Base-by-base conservation (phyloP, 2,797 vertebrate species). In the Sebastes matsubarae region DNA sequence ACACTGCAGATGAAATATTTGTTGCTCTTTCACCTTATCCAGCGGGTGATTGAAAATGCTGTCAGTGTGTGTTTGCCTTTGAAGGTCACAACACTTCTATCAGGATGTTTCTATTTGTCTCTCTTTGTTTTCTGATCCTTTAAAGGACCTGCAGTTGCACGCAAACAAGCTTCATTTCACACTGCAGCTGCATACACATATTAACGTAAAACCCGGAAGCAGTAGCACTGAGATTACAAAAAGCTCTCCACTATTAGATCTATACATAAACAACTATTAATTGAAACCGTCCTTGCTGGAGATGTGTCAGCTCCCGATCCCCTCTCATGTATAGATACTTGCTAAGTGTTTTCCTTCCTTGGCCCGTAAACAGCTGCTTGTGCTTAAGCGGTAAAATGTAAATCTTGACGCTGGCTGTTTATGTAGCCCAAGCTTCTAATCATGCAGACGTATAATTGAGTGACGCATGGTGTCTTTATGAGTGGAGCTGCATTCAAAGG, bases 371-470 rank as follows among this genome's bases (percentile, higher is more conserved):
- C 95, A 96, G 95, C 95, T 95, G 95, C 95, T 95, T 95, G 95
- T 93, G 94, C 95, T 95, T 96, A 95, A 95, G 94, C 91, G 81
- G 95, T 95, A 94, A 95, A 95, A 96, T 96, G 95, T 96, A 96
- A 95, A 96, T 96, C 95, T 96, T 93, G 91, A 96, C 94, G 93
- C 94, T 93, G 95, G 94, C 94, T 96, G 96, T 96, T 96, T 96
- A 96, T 90, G 94, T 92, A 95, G 94, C 92, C 91, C 95, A 94
- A 94, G 96, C 96, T 96, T 96, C 95, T 96, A 96, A 96, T 96
- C 96, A 96, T 94, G 95, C 93, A 93, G 93, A 96, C 94, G 42
- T 96, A 94, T 96, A 96, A 96, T 95, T 95, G 94, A 93, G 94
- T 95, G 94, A 96, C 93, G 93, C 93, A 92, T 94, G 95, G 95